Evolutionary conservation across 2,797 vertebrate species (phyloP).

Genomic region (Aotus griseimembra): DNA sequence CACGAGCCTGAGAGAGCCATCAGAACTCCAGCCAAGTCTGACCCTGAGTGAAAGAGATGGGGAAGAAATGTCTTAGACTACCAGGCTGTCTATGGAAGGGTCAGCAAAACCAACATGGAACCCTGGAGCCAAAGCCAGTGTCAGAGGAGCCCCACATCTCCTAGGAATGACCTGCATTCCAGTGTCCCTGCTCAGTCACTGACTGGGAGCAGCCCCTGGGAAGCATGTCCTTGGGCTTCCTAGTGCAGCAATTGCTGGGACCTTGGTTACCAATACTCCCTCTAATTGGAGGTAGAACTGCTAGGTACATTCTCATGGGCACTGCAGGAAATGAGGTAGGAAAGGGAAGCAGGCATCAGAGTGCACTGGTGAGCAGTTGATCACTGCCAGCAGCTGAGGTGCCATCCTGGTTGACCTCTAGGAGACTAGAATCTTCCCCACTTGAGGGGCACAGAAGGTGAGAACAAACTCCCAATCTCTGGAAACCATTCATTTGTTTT

Average conservation of each 20-base stretch:
- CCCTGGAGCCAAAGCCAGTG: neutral
- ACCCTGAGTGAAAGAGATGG: neutral
- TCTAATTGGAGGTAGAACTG: neutral
- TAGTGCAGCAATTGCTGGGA: neutral
- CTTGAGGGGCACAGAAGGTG: neutral
- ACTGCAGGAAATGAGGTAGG: neutral
- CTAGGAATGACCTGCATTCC: neutral
- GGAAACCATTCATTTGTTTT: neutral
- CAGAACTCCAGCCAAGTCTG: neutral
- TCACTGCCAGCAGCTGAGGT: too few relatives aligned
- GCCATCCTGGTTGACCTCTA: neutral
- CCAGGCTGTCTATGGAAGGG: neutral
- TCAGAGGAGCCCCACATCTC: neutral
- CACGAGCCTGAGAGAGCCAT: neutral
- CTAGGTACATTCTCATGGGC: accelerated
- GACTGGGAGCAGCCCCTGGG: neutral
- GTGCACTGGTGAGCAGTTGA: neutral
- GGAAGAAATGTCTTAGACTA: neutral
- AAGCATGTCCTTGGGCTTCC: neutral
- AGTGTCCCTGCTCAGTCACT: neutral
- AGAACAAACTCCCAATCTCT: neutral
- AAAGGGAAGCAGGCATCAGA: neutral
- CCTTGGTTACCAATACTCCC: neutral
- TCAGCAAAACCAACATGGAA: neutral
- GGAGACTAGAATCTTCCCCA: neutral